Conservation (phyloP, 1,140 invertebrate species). For the Anastrepha ludens region DNA sequence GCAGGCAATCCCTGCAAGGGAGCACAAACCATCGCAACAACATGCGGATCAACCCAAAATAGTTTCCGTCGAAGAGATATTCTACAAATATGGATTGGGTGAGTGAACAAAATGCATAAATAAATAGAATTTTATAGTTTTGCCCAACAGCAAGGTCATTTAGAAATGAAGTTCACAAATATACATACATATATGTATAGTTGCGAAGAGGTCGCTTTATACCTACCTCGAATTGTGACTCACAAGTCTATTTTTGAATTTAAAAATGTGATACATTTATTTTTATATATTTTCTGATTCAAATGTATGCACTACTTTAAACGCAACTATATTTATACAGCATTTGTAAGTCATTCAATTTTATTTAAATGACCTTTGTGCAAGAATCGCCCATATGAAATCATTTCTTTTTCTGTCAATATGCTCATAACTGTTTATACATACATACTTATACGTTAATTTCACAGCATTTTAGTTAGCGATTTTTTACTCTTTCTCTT, state of each 20-base stretch:
- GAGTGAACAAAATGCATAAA: slow-evolving; percentile 57
- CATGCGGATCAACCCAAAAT: slow-evolving; percentile 63
- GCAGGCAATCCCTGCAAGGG: slow-evolving; percentile 27
- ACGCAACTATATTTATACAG: not conserved
- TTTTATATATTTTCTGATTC: too few relatives aligned
- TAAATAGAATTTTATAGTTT: not conserved
- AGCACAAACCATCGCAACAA: not conserved
- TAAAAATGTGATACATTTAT: too few relatives aligned
- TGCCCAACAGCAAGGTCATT: too few relatives aligned
- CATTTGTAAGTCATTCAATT: not conserved
- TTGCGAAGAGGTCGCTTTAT: too few relatives aligned
- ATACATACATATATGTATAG: too few relatives aligned
- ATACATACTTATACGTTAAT: not conserved
- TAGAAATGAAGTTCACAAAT: too few relatives aligned
- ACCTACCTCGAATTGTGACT: too few relatives aligned
- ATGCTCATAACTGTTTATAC: too few relatives aligned
- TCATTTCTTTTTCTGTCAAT: not conserved
- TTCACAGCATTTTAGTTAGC: not conserved
- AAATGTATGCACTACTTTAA: too few relatives aligned
- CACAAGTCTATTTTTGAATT: too few relatives aligned
- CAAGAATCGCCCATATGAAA: not conserved
- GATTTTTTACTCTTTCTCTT: not conserved
- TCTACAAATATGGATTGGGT: slow-evolving; percentile 72
- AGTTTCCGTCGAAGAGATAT: slow-evolving; percentile 72
- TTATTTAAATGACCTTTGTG: not conserved